Conservation (phyloP, 1,140 invertebrate species). For the Bombus pyrosoma region DNA sequence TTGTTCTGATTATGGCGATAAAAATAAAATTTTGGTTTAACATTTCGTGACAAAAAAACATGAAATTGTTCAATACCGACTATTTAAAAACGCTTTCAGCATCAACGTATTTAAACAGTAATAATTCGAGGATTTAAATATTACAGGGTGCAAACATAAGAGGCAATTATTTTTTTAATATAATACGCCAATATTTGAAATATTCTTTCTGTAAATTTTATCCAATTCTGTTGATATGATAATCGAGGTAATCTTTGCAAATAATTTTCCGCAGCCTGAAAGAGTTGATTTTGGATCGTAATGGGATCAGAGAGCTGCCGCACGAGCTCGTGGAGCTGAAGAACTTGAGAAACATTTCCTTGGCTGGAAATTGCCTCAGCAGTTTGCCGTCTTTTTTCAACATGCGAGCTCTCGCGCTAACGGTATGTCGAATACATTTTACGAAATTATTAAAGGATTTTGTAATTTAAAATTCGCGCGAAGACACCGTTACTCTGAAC, state of each 20-base stretch:
- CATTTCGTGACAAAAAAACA: too few relatives aligned
- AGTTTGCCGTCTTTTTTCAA: conserved; percentile 82
- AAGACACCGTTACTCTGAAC: not conserved
- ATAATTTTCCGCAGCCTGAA: conserved; percentile 83
- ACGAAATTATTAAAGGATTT: conserved; percentile 11
- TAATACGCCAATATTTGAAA: too few relatives aligned
- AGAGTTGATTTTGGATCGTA: conserved; percentile 88
- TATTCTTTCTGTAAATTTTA: not conserved
- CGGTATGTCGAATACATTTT: conserved; percentile 67
- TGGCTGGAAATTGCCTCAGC: conserved; percentile 85
- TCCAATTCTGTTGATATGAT: not conserved
- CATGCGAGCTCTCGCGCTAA: conserved; percentile 81
- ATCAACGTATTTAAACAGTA: too few relatives aligned
- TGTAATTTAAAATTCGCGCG: conserved; percentile 27
- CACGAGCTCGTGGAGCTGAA: conserved; percentile 83
- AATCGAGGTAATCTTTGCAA: not conserved
- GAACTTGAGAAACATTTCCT: conserved; percentile 84
- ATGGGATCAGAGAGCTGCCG: conserved; percentile 86
- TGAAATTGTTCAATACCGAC: too few relatives aligned
- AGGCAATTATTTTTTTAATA: too few relatives aligned
- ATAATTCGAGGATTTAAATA: too few relatives aligned
- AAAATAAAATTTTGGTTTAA: too few relatives aligned
- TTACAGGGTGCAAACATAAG: too few relatives aligned
- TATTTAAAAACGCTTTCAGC: too few relatives aligned
- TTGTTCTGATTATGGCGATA: too few relatives aligned